Evolutionary conservation across 2,797 vertebrate species (phyloP).

Genomic region (Saguinus oedipus): DNA sequence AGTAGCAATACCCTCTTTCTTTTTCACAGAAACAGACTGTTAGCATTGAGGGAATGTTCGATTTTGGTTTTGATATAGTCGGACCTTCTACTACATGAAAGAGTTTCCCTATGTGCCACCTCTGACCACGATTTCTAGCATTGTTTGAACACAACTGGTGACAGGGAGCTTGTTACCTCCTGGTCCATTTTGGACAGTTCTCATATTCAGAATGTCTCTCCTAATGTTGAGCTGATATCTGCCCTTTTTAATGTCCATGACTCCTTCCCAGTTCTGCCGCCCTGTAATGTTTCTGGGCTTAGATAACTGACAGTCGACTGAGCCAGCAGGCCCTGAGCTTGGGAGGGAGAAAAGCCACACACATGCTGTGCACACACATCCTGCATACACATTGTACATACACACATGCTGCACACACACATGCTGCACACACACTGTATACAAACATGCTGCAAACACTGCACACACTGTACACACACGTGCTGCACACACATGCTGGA

Average conservation of each 20-base stretch:
- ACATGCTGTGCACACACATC: not conserved
- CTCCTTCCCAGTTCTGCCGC: not conserved
- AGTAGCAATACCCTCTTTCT: conserved; percentile 6
- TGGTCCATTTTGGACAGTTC: not conserved
- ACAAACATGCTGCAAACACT: too few species aligned
- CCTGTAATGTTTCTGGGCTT: not conserved
- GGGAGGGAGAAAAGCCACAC: not conserved
- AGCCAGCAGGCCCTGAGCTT: not conserved
- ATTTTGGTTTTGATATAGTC: conserved; percentile 52
- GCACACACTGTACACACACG: too few species aligned
- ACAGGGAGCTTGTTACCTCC: not conserved
- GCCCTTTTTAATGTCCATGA: not conserved
- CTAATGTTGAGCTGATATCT: not conserved
- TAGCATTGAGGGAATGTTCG: not conserved
- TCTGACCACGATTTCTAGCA: conserved; percentile 42
- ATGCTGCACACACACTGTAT: not conserved
- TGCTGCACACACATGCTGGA: too few species aligned
- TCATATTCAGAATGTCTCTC: not conserved
- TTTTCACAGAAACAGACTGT: conserved; percentile 62
- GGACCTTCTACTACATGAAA: conserved; percentile 37
- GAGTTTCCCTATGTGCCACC: not conserved
- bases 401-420: not conserved
- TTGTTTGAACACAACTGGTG: conserved; percentile 49
- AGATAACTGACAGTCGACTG: not conserved
- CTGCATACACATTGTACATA: not conserved